Conservation (phyloP, 2,113 vertebrate species). For the Etia nguti region DNA sequence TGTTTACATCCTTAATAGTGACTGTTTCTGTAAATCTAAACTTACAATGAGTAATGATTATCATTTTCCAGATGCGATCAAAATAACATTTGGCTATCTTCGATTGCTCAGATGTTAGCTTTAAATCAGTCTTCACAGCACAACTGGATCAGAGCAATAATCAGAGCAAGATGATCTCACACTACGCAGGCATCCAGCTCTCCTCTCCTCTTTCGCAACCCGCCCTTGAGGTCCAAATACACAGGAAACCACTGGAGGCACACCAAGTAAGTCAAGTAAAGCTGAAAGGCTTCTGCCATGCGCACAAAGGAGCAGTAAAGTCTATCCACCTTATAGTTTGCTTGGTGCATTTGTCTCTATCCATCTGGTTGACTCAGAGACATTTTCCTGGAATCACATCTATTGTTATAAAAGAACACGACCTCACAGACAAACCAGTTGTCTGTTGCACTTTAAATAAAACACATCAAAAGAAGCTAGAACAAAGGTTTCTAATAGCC, state of each 20-base stretch:
- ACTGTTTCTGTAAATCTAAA: background rate
- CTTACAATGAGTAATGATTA: background rate
- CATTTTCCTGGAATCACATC: conserved; percentile 18
- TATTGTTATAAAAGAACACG: conserved; percentile 7
- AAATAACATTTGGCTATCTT: background rate
- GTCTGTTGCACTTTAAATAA: conserved; percentile 30
- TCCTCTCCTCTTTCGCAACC: background rate
- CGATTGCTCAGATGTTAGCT: background rate
- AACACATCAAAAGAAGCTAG: conserved; percentile 38
- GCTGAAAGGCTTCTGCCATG: background rate
- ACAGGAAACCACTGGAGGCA: background rate
- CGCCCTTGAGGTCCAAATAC: background rate
- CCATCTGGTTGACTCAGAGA: conserved; percentile 7
- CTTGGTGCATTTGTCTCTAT: background rate
- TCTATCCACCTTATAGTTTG: background rate
- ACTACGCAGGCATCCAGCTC: background rate
- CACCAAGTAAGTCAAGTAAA: background rate
- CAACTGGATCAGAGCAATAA: background rate
- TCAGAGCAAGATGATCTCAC: background rate
- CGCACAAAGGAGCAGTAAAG: background rate
- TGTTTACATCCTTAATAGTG: background rate
- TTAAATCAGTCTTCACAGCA: background rate
- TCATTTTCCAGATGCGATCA: background rate
- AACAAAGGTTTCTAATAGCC: conserved; percentile 42
- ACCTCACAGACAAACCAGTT: conserved; percentile 25